Evolutionary conservation across 1,140 invertebrate species (phyloP), one percentile per base, ranked within the genome.

Genomic region (Drosophila sulfurigaster): DNA sequence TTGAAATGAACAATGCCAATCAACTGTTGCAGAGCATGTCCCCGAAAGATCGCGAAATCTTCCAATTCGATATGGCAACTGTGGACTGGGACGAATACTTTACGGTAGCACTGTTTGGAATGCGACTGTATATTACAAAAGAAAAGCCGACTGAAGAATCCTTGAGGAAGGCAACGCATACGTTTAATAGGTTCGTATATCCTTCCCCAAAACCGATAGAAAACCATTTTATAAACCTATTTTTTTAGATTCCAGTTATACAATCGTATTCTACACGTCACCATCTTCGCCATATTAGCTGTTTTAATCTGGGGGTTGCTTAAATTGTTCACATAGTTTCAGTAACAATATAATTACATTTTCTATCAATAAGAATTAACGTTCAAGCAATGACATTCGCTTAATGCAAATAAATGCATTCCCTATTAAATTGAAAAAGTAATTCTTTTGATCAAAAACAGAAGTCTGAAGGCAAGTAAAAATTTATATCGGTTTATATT

Each of bases 51-150:
- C 93, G 93, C 64, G 85, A 93, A 3, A 82, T 95, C 97, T 96
- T 87, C 93, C 41, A 93, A 10, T 96, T 96, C 80, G 95, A 95
- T 75, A 94, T 97, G 70, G 90, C 89, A 0, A 92, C 94, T 1
- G 92, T 97, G 45, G 93, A 95, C 57, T 97, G 96, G 96, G 82
- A 92, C 0, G 87, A 94, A 20, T 95, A 95, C 79, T 93, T 95
- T 8, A 82, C 93, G 3, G 91, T 91, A n/a, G 94, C 95, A 68
- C 92, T 95, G 2, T 85, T 92, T 75, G 96, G 96, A 41, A 90
- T 96, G 3, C 93, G 96, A 41, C 91, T 94, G 1, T 96, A 95
- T 81, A 71, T 97, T 10, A 91, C 96, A 0, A 96, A 96, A 56
- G 96, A 97, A 41, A 94, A 95, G 46, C 80, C 95, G 0, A 78